Conservation (phyloP, 1,140 invertebrate genomes). For the Procambarus clarkii region DNA sequence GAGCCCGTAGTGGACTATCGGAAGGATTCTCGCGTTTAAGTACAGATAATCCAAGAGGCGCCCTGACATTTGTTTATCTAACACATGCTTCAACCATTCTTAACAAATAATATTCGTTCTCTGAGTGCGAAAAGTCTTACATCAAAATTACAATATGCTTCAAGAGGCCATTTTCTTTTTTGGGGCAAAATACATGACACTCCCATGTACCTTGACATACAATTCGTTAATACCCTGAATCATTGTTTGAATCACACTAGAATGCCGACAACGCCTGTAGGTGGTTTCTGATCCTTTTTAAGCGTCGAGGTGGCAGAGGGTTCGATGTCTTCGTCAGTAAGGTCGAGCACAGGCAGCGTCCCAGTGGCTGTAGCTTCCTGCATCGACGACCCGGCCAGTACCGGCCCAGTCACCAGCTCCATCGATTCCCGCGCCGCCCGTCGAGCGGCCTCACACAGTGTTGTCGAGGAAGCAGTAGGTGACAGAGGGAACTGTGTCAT, state of each 20-base stretch:
- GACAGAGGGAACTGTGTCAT: constrained; percentile 63
- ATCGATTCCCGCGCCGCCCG: constrained; percentile 50
- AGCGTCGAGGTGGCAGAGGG: constrained; percentile 64
- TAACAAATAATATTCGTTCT: too few relatives aligned
- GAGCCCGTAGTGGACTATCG: neutral
- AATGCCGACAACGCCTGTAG: constrained; percentile 27
- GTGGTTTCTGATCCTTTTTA: constrained; percentile 59
- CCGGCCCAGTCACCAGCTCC: constrained; percentile 69
- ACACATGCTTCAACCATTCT: too few relatives aligned
- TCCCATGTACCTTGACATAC: too few relatives aligned
- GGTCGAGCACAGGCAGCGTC: constrained; percentile 46
- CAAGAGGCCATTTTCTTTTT: too few relatives aligned
- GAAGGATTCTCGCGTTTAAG: neutral
- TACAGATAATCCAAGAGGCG: neutral
- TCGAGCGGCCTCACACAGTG: constrained; percentile 23
- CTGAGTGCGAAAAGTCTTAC: too few relatives aligned
- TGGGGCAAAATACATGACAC: too few relatives aligned
- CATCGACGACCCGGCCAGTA: constrained; percentile 63
- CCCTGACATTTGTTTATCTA: too few relatives aligned
- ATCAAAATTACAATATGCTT: too few relatives aligned
- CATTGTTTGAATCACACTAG: constrained; percentile 23
- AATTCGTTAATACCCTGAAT: too few relatives aligned
- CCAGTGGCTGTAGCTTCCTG: constrained; percentile 54
- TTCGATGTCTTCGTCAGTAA: neutral
- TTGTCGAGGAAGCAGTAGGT: constrained; percentile 33